Evolutionary conservation across 2,888 invertebrate species (phyloP).

Genomic region (Atethmia centrago): DNA sequence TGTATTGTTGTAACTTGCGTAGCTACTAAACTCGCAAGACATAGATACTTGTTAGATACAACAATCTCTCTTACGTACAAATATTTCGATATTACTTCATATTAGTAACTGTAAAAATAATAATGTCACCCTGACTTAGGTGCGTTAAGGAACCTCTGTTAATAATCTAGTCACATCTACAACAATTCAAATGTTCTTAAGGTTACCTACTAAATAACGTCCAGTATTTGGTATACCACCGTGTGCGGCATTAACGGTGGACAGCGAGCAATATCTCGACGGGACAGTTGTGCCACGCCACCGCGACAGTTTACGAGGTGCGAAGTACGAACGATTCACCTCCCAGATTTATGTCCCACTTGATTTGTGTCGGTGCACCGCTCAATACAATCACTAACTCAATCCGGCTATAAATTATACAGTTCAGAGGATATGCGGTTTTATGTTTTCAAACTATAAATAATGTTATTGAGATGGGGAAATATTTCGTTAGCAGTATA

Average conservation of each 20-base stretch:
- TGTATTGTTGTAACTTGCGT: neutral
- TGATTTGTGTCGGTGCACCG: constrained; percentile 56
- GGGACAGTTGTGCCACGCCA: constrained; percentile 31
- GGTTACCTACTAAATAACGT: neutral
- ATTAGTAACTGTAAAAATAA: neutral
- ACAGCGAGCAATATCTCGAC: constrained; percentile 28
- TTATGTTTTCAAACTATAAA: constrained; percentile 31
- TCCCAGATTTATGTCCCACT: constrained; percentile 55
- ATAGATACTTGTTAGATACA: neutral
- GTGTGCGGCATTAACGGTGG: constrained; percentile 2
- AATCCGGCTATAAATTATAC: constrained; percentile 49
- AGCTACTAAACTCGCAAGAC: too few species aligned
- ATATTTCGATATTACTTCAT: neutral
- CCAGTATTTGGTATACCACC: constrained; percentile 2
- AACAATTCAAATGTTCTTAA: neutral
- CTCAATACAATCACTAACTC: constrained; percentile 61
- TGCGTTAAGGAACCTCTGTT: neutral
- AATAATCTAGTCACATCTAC: neutral
- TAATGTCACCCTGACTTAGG: too few species aligned
- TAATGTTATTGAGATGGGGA: constrained; percentile 1
- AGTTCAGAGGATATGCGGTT: constrained; percentile 8
- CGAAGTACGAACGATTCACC: constrained; percentile 46
- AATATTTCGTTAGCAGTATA: neutral
- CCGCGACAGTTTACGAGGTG: constrained; percentile 57
- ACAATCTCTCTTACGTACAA: neutral